A percentile compares a stretch with the other conserved stretches of the same genome.
Conservation (phyloP, 2,888 invertebrate species). For the Serripes groenlandicus region DNA sequence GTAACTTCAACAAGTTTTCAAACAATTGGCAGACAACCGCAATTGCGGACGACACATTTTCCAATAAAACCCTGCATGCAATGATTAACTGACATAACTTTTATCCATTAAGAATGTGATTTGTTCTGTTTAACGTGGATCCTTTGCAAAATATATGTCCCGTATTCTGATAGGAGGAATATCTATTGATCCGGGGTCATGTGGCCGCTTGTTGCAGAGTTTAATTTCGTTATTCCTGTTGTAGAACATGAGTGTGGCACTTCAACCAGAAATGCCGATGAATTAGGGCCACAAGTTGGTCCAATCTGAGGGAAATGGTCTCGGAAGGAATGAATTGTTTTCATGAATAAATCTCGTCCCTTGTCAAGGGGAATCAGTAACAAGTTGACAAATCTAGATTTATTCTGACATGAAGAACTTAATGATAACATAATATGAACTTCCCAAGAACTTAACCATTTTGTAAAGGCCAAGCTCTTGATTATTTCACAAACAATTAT, state of each 20-base stretch:
- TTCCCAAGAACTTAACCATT: constrained; percentile 17
- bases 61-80: constrained; percentile 50
- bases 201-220: constrained; percentile 51
- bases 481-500: too few species aligned
- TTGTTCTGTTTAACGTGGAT: constrained; percentile 53
- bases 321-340: constrained; percentile 38
- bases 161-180: constrained; percentile 27
- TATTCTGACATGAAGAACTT: constrained; percentile 10
- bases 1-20: constrained; percentile 35
- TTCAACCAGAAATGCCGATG: constrained; percentile 39
- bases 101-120: constrained; percentile 57
- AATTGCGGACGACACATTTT: constrained; percentile 39
- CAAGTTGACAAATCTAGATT: constrained; percentile 7
- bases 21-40: constrained; percentile 12
- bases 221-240: constrained; percentile 32
- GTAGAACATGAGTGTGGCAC: constrained; percentile 38
- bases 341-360: constrained; percentile 47
- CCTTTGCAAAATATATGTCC: constrained; percentile 42
- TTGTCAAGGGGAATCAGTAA: constrained; percentile 7
- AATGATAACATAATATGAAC: constrained; percentile 22
- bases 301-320: constrained; percentile 34
- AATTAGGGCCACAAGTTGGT: constrained; percentile 51
- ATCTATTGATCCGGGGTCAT: constrained; percentile 43
- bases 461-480: too few species aligned
- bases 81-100: constrained; percentile 54